Evolutionary conservation across 2,797 vertebrate species (phyloP), one percentile per base, ranked within the genome.

Genomic region (Nannoperca australis): DNA sequence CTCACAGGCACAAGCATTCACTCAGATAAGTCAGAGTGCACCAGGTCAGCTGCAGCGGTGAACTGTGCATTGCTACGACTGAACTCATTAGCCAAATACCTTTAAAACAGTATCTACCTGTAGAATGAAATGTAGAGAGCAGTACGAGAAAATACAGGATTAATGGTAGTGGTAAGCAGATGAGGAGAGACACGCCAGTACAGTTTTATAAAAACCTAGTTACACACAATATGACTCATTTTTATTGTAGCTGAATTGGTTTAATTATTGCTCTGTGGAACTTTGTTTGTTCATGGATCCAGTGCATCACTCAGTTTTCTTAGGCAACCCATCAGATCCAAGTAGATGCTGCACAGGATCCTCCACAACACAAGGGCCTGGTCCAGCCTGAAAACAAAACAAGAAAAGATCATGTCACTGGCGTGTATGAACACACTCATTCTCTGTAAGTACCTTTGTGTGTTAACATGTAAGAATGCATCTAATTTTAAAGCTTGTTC

Each of bases 321-420:
- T 94, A 0, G 96, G 97, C 61, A 96, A 85, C 38, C 97, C 98
- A 0, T 97, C 95, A 0, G 91, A 51, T 77, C 94, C 96, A 81
- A 99, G 94, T 34, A 99, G 95, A 87, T 99, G 96, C 70, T 91
- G 89, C 6, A 74, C 64, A 36, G 92, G 85, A 73, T 97, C 93
- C 0, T 95, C 90, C 77, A 97, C 81, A 24, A 95, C 72, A 69
- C 92, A 85, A 22, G 98, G 98, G 8, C 98, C 98, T 0, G 98
- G 98, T 60, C 98, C 98, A 0, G 94, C 95, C 98, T 30, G 2
- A 84, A 82, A 22, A 73, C 14, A 77, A 70, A 77, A n/a, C 12
- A 76, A 24, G 24, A 64, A 69, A 40, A 76, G 12, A 62, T 30
- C 5, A 30, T 17, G 2, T 70, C 8, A 50, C 11, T 49, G 3